Evolutionary conservation across 2,113 vertebrate genomes (phyloP), one percentile per base, ranked within the genome.

Genomic region (Hemichromis elongatus): DNA sequence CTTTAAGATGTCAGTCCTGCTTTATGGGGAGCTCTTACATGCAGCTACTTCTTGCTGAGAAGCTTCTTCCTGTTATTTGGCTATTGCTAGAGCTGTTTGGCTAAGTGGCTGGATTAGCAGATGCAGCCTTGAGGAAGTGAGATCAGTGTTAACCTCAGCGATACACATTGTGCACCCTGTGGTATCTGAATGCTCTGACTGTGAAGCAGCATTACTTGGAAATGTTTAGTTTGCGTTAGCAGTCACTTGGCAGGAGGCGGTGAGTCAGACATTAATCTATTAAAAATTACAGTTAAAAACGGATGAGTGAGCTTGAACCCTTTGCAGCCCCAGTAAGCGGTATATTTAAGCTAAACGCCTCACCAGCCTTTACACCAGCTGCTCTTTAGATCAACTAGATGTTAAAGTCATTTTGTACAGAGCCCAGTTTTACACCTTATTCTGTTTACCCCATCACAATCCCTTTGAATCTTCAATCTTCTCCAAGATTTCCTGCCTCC

Each of bases 401-500:
- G 88, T 79, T 82, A 66, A 88, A 84, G 28, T 66, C 24, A 42
- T 86, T 92, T 85, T 86, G 83, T 57, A 57, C 82, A 61, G 24
- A 61, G 70, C 80, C 9, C 80, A 21, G 11, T 88, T 87, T 91
- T 80, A 87, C 83, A 91, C 91, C 66, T 78, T 57, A 33, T 52
- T 85, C 78, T 87, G 81, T 92, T 88, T 85, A 85, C 84, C 73
- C 54, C 35, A 47, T 81, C 47, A 37, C 63, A 86, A 77, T 77
- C 73, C 85, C 77, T 87, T 63, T 80, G 80, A 92, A 84, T 84
- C 83, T 68, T 70, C 87, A 90, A 90, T 93, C 88, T 87, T 80
- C 83, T 88, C 37, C 2, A 53, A 93, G 89, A 92, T 90, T 87
- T 83, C 54, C 86, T 82, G 81, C 84, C 82, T 85, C 83, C 79